Percentiles rank a stretch among this genome's conserved stretches.
These are phyloP conservation scores for Campylomormyrus tamandua DNA, from an alignment of 2,113 vertebrate genomes.

Conservation along the genomic window DNA sequence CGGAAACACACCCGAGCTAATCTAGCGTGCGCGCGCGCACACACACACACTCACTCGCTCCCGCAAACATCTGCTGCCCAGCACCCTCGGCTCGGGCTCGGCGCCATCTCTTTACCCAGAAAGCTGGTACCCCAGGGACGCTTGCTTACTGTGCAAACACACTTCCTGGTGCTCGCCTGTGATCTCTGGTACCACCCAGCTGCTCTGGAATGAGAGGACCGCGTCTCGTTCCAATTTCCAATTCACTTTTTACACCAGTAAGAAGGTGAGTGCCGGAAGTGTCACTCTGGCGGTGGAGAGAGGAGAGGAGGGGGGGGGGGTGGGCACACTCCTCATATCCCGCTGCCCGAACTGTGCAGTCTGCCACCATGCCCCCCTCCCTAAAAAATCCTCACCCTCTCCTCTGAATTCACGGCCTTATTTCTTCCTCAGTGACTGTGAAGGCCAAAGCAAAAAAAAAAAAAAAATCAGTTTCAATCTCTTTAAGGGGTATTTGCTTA, in stretches of 20 bases:
- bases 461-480: neutral
- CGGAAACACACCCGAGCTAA: neutral
- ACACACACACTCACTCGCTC: neutral
- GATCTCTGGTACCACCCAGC: neutral
- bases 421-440: neutral
- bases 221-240: neutral
- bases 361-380: neutral
- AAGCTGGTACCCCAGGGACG: neutral
- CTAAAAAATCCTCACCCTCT: neutral
- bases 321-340: neutral
- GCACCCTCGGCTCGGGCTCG: neutral
- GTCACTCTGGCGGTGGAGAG: neutral
- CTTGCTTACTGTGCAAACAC: neutral
- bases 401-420: neutral
- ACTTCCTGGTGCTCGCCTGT: neutral
- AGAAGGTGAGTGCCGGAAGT: neutral
- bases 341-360: neutral
- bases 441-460: neutral
- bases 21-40: neutral
- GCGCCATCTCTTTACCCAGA: neutral
- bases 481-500: neutral
- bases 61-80: conserved; percentile 4
- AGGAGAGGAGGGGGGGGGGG: neutral
- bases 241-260: neutral
- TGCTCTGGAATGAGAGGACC: neutral